Base-by-base conservation (phyloP, 2,888 invertebrate species). In the Spodoptera exigua region DNA sequence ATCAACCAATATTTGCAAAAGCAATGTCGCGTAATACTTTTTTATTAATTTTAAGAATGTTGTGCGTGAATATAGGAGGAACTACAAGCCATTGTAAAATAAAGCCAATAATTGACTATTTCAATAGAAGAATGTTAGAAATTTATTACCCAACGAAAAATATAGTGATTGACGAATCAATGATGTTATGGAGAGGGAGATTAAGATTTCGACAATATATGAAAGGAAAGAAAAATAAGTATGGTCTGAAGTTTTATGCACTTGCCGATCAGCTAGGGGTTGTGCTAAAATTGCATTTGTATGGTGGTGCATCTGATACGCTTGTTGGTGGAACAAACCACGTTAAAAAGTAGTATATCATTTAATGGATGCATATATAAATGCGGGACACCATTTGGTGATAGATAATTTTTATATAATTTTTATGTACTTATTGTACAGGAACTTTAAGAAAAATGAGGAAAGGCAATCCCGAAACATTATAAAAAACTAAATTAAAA, bases 361-460 rank as follows among this genome's bases (percentile, higher is more conserved):
- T 43, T 48, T 70, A 49, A 45, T 68, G n/a, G n/a, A n/a, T n/a
- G n/a, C n/a, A n/a, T 66, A 44, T 63, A 45, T 71, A 37, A 65
- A 65, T 61, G 62, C 46, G 46, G 70, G 71, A 54, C 71, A 72
- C 34, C 56, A 68, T 66, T 62, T 72, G 32, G 67, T 69, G 35
- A 41, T 72, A 34, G 70, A 70, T 47, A 72, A 63, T 51, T 62
- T 67, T 64, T 70, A 70, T 56, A 63, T 48, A 49, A 70, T 61
- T 47, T 53, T 69, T 60, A 35, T 44, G 68, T 35, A 70, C 70
- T 41, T 70, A 47, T 66, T 70, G 66, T 40, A 70, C 69, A 57
- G 68, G 64, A 21, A 68, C 70, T 16, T 58, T 72, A 11, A 48
- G 70, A 60, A 32, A 69, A 34, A 48, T 36, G 37, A 58, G 65